These are phyloP conservation scores for Eptesicus fuscus DNA, from an alignment of 2,113 vertebrate genomes.

Conservation along the genomic window DNA sequence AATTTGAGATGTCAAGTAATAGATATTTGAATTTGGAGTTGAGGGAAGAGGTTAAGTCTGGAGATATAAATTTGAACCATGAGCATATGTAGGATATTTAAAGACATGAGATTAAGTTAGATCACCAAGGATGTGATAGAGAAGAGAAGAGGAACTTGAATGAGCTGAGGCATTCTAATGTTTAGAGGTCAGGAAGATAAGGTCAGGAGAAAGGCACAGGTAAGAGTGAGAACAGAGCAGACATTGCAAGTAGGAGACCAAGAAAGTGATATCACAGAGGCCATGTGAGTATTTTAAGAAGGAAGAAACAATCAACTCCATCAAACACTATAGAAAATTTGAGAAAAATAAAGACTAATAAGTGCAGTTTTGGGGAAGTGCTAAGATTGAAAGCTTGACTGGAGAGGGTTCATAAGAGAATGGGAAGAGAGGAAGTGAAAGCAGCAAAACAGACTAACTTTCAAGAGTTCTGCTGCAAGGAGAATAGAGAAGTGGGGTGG, in stretches of 20 bases:
- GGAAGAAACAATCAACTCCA: background rate
- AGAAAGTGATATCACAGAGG: background rate
- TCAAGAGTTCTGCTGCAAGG: background rate
- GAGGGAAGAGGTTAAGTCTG: background rate
- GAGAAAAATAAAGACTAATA: background rate
- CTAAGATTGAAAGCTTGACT: background rate
- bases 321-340: background rate
- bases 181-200: background rate
- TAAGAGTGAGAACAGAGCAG: background rate
- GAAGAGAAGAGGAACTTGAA: background rate
- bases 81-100: background rate
- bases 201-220: background rate
- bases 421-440: background rate
- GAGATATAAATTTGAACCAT: background rate
- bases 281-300: background rate
- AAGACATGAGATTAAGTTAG: background rate
- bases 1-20: slow-evolving; percentile 3
- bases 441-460: background rate
- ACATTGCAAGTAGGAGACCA: background rate
- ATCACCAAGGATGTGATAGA: background rate
- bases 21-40: background rate
- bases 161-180: background rate
- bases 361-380: background rate
- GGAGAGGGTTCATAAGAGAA: background rate
- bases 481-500: background rate